phyloP scores from a whole-genome alignment of 2,113 vertebrate species.

The cattle (Bos taurus) region ARS-UCD2.0 NC_037330.1:26161501-26162000 shows the following conservation, averaged over 20 bases:
- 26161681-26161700: conserved; percentile 15
- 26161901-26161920: neutral
- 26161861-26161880: neutral
- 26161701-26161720: conserved; percentile 75
- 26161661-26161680: conserved; percentile 32
- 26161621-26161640: conserved; percentile 12
- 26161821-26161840: conserved; percentile 80
- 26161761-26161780: conserved; percentile 55
- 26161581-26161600: conserved; percentile 63
- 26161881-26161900: neutral
- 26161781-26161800: conserved; percentile 42
- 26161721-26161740: conserved; percentile 75
- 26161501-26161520: neutral
- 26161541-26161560: conserved; percentile 58
- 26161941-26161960: neutral
- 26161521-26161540: neutral
- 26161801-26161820: conserved; percentile 23
- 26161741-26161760: conserved; percentile 91
- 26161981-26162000: neutral
- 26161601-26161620: conserved; percentile 34
- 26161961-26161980: neutral
- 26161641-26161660: conserved; percentile 1
- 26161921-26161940: neutral
- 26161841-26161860: conserved; percentile 5
- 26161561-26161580: conserved; percentile 73